Base-by-base conservation (phyloP, 2,797 vertebrate genomes). In the Pogoniulus pusillus region DNA sequence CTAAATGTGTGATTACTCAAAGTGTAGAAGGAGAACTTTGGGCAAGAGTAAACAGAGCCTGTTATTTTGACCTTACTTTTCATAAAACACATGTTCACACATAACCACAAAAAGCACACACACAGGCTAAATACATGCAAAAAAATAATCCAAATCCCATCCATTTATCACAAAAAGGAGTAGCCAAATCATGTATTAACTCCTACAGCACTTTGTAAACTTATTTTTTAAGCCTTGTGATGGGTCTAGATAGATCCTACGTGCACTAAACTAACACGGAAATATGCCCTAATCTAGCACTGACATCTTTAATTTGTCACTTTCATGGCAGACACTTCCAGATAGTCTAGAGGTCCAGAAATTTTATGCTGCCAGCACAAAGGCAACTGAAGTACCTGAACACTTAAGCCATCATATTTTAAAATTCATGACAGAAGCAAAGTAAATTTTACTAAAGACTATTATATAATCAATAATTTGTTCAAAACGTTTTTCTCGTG, bases 401-500 rank as follows among this genome's bases (percentile, higher is more conserved):
- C 81, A 96, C 80, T 87, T 84, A 90, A 89, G 71, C 63, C 32
- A 78, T 63, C 45, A 6, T 89, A 96, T 92, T 88, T 95, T 87
- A 87, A 73, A 91, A 87, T 95, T 88, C 83, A 79, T 41, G 90
- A 93, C 90, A 73, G 82, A 94, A 32, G 45, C 73, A 93, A 91
- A 92, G 93, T 96, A 94, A 94, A 95, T 96, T 94, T 97, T 94
- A 90, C 73, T 87, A 90, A 96, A 95, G 58, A 96, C 53, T 95
- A 95, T 92, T 93, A 92, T 73, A 88, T 83, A 92, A 95, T 92
- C 94, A 93, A 95, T 96, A 95, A 91, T 91, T 82, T 96, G 76
- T 89, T 90, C 85, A 86, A 96, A 96, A 89, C 17, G 10, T 89
- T 95, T 94, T 93, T 94, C 94, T 95, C 77, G 53, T 32, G 82